These are phyloP conservation scores for Xyrichtys novacula DNA, from an alignment of 2,797 vertebrate species.

Conservation along the genomic window DNA sequence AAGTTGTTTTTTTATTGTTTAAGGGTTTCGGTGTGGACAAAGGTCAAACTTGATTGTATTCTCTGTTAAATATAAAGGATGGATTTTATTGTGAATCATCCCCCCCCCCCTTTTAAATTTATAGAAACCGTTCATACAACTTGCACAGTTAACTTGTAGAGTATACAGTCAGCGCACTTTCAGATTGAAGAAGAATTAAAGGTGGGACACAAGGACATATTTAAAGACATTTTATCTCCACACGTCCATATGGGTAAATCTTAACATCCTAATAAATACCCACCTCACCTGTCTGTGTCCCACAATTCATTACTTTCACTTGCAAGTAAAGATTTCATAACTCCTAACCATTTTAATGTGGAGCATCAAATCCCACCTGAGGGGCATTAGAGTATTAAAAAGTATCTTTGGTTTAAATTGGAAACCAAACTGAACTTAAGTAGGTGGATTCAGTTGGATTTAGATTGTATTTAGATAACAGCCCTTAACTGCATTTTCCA, in stretches of 20 bases:
- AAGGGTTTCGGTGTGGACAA: background rate
- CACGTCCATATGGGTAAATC: background rate
- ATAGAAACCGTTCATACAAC: background rate
- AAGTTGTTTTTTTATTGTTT: background rate
- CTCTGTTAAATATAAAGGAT: background rate
- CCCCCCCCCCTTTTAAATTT: background rate
- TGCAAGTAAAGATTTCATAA: background rate
- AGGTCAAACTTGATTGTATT: background rate
- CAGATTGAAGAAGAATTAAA: background rate
- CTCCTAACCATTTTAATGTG: background rate
- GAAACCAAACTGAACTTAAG: conserved; percentile 2
- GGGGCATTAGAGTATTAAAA: background rate
- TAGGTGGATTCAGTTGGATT: conserved; percentile 36
- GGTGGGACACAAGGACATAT: background rate
- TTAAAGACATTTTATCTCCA: conserved; percentile 7
- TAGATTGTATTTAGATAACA: conserved; percentile 45
- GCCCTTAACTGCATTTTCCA: background rate
- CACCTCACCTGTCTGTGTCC: background rate
- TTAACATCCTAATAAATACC: conserved; percentile 2
- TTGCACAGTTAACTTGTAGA: background rate
- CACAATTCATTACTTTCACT: background rate
- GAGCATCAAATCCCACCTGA: too few relatives aligned
- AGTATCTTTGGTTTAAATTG: conserved; percentile 9
- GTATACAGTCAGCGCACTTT: background rate
- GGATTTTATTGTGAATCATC: too few relatives aligned